phyloP scores from a whole-genome alignment of 2,113 vertebrate species.

The Gymnorhina tibicen region DNA sequence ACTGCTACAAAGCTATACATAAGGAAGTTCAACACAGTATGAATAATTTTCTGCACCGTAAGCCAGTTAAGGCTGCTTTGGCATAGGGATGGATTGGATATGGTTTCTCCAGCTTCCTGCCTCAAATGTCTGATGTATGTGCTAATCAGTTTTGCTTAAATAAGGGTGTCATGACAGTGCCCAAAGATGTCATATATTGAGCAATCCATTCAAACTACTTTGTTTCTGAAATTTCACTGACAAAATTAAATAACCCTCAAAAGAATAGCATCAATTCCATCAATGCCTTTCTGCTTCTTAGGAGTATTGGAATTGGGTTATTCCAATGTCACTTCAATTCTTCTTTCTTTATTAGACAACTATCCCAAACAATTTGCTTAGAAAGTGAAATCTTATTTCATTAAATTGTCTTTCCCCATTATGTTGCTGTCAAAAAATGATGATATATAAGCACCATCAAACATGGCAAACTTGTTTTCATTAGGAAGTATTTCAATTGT shows the following conservation, averaged over 20 bases:
- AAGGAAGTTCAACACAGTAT: not conserved
- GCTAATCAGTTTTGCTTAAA: not conserved
- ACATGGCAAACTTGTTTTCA: constrained; percentile 62
- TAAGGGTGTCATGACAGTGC: not conserved
- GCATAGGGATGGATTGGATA: not conserved
- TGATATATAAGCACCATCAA: constrained; percentile 37
- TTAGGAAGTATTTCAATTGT: constrained; percentile 62
- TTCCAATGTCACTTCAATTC: constrained; percentile 30
- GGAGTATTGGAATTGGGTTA: not conserved
- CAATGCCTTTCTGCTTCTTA: not conserved
- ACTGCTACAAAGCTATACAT: not conserved
- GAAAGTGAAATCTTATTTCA: constrained; percentile 38
- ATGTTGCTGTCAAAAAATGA: constrained; percentile 48
- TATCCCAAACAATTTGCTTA: constrained; percentile 28
- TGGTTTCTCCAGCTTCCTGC: not conserved
- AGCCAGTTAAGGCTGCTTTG: not conserved
- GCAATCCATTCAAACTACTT: not conserved
- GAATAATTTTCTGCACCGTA: not conserved
- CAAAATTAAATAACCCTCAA: not conserved
- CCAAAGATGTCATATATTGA: not conserved
- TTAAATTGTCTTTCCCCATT: constrained; percentile 46
- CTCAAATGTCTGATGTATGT: not conserved
- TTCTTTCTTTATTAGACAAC: not conserved
- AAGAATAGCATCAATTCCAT: not conserved
- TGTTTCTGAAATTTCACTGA: not conserved